A percentile compares a stretch with the other conserved stretches of the same genome.
These are phyloP conservation scores for Drosophila melanica DNA, from an alignment of 1,140 invertebrate genomes.

Conservation along the genomic window DNA sequence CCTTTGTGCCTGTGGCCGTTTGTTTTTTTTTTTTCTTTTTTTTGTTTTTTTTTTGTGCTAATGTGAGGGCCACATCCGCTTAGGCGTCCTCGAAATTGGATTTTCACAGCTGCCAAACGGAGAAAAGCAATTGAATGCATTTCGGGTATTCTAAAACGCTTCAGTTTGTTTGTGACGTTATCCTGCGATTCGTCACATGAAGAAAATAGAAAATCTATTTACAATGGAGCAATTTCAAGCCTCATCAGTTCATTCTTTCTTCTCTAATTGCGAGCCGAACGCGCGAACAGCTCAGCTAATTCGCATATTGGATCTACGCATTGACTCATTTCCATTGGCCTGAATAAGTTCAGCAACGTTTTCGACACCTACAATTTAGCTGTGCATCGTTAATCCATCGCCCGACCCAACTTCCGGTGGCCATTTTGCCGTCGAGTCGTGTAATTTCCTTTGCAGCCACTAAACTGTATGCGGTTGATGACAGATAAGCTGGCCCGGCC, in stretches of 20 bases:
- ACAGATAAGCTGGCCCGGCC: conserved; percentile 58
- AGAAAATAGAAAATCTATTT: conserved; percentile 13
- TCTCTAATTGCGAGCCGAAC: not conserved
- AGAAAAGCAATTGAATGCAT: conserved; percentile 45
- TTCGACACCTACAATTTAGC: conserved; percentile 43
- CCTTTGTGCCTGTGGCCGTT: conserved; percentile 36
- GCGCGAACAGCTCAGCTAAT: not conserved
- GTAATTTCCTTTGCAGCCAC: conserved; percentile 75
- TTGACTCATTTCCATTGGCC: conserved; percentile 33
- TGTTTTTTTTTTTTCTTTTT: no score
- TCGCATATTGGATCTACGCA: conserved; percentile 1
- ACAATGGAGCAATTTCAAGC: conserved; percentile 62
- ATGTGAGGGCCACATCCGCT: conserved; percentile 65
- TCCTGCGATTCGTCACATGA: conserved; percentile 43
- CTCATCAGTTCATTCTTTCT: conserved; percentile 51
- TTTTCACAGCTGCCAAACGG: conserved; percentile 75
- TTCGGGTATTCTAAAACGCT: conserved; percentile 66
- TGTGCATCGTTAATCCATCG: conserved; percentile 34
- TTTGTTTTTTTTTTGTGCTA: conserved; percentile 23
- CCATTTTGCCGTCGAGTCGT: conserved; percentile 68
- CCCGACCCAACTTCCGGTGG: conserved; percentile 59
- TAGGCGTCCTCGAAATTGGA: conserved; percentile 70
- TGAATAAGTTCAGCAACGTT: conserved; percentile 25
- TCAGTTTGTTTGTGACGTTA: conserved; percentile 40
- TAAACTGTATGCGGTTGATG: conserved; percentile 80